These are phyloP conservation scores for Drosophila demipolita DNA, from an alignment of 2,888 invertebrate genomes.

Conservation along the genomic window DNA sequence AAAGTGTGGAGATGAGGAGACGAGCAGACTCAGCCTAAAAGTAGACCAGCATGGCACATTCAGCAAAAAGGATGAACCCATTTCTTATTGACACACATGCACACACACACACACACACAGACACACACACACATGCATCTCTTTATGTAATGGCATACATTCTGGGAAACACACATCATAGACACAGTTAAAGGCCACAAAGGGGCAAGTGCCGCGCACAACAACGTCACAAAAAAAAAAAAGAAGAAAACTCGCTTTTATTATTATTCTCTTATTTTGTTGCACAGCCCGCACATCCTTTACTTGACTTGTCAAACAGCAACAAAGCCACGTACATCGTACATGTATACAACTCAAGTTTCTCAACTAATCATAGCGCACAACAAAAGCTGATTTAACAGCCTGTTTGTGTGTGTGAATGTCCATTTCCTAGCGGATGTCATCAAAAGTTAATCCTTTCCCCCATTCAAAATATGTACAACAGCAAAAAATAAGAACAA, in stretches of 20 bases:
- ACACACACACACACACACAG: neutral
- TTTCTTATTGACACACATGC: conserved; percentile 72
- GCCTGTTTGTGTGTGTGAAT: neutral
- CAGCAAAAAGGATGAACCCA: conserved; percentile 37
- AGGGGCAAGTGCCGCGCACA: conserved; percentile 30
- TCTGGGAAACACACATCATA: conserved; percentile 3
- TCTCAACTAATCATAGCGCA: conserved; percentile 1
- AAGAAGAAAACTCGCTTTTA: conserved; percentile 37
- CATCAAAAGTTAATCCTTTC: neutral
- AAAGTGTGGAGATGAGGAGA: conserved; percentile 1
- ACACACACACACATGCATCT: neutral
- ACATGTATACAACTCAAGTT: conserved; percentile 4
- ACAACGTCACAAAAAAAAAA: neutral
- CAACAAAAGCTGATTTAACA: conserved; percentile 3
- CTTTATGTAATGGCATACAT: conserved; percentile 30
- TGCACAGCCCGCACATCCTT: conserved; percentile 43
- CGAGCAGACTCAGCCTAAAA: conserved; percentile 51
- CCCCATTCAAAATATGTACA: neutral
- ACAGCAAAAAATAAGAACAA: neutral
- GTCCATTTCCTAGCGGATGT: neutral
- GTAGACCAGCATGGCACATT: conserved; percentile 62
- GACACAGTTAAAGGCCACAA: conserved; percentile 38
- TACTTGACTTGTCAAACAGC: conserved; percentile 73
- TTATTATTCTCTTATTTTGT: conserved; percentile 35
- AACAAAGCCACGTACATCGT: conserved; percentile 15